A percentile compares a stretch with the other conserved stretches of the same genome.
Evolutionary conservation across 2,888 invertebrate genomes (phyloP).

Genomic region (Spodoptera littoralis): DNA sequence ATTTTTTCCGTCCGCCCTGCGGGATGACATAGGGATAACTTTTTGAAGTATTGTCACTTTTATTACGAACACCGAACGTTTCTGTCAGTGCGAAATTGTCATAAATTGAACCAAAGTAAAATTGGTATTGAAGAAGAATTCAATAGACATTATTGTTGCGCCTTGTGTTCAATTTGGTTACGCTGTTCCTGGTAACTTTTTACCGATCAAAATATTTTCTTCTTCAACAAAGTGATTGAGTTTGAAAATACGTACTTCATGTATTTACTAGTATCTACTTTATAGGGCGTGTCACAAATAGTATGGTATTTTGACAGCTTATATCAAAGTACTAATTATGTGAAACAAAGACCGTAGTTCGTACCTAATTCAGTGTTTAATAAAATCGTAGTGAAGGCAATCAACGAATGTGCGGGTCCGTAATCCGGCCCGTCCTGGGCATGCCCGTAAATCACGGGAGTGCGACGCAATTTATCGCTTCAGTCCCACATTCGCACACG

Average conservation of each 20-base stretch:
- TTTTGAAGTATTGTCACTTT: constrained; percentile 59
- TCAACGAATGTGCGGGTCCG: constrained; percentile 53
- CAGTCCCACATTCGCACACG: constrained; percentile 64
- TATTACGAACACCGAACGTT: constrained; percentile 31
- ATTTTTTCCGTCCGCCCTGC: constrained; percentile 66
- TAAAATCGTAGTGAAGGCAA: constrained; percentile 52
- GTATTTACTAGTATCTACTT: too few species aligned
- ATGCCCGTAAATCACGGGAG: constrained; percentile 63
- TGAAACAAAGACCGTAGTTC: constrained; percentile 12
- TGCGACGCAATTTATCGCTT: constrained; percentile 66
- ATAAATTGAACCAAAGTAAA: constrained; percentile 16
- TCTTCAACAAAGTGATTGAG: neutral
- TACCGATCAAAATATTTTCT: neutral
- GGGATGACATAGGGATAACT: constrained; percentile 59
- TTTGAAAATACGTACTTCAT: too few species aligned
- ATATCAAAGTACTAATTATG: constrained; percentile 30
- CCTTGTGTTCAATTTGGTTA: constrained; percentile 12
- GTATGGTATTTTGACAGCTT: too few species aligned
- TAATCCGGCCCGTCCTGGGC: constrained; percentile 56
- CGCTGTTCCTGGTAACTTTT: neutral
- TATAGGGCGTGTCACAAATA: too few species aligned
- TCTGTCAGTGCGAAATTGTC: constrained; percentile 20
- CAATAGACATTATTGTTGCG: constrained; percentile 11
- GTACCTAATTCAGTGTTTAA: constrained; percentile 45
- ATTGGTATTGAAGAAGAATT: constrained; percentile 18